phyloP scores from a whole-genome alignment of 2,797 vertebrate species.

The Gorsachius magnificus region DNA sequence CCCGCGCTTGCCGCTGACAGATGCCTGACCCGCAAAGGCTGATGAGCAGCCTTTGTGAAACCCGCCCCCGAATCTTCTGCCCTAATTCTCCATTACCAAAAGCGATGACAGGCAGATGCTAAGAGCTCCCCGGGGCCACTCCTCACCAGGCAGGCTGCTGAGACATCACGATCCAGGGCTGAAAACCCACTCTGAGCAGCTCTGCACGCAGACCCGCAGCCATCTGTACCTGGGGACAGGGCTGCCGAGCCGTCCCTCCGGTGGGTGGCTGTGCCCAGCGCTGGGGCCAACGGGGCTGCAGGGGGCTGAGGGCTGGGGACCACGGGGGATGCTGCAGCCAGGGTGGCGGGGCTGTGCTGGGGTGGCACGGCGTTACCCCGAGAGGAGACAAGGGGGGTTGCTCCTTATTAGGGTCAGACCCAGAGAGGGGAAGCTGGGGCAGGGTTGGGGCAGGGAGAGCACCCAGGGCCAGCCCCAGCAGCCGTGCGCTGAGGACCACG shows the following conservation, averaged over 20 bases:
- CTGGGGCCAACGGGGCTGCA: not conserved
- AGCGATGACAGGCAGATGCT: not conserved
- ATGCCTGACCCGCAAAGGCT: not conserved
- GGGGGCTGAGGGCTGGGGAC: not conserved
- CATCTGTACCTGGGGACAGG: not conserved
- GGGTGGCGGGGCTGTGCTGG: rapidly evolving
- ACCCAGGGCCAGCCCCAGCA: not conserved
- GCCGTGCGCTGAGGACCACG: rapidly evolving
- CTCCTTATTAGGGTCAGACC: not conserved
- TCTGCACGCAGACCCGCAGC: not conserved
- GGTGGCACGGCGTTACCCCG: rapidly evolving
- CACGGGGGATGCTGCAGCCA: not conserved
- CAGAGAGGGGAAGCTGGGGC: too few relatives aligned
- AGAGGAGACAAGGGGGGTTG: too few relatives aligned
- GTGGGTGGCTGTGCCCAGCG: rapidly evolving
- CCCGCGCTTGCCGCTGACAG: not conserved
- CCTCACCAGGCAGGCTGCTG: not conserved
- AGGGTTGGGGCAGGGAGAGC: not conserved
- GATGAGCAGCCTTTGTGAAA: not conserved
- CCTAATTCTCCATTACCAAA: not conserved
- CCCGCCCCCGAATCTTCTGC: not conserved
- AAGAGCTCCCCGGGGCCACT: not conserved
- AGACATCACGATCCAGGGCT: not conserved
- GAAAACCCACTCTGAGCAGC: not conserved
- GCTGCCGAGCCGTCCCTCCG: not conserved